These are phyloP conservation scores for Lobophora halterata DNA, from an alignment of 2,888 invertebrate genomes.

Conservation along the genomic window DNA sequence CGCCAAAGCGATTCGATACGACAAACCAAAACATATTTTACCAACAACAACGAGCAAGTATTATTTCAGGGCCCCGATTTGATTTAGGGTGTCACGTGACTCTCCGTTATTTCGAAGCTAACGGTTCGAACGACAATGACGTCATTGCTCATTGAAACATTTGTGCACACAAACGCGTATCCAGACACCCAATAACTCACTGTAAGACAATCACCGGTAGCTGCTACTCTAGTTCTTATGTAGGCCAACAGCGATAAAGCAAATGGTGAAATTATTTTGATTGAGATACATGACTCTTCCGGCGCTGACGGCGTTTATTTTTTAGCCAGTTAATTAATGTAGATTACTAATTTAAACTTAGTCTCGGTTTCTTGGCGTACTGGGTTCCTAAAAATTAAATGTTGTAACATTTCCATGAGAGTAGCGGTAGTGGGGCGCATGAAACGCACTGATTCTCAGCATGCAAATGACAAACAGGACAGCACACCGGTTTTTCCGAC, in stretches of 20 bases:
- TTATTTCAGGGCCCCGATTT: slow-evolving; percentile 4
- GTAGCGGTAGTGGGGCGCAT: slow-evolving; percentile 33
- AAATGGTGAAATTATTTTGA: slow-evolving; percentile 33
- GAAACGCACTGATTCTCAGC: slow-evolving; percentile 38
- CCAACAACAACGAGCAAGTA: neutral
- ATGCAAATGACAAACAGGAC: slow-evolving; percentile 44
- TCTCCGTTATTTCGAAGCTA: slow-evolving; percentile 47
- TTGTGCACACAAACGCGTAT: slow-evolving; percentile 49
- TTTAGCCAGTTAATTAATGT: slow-evolving; percentile 33
- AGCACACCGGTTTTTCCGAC: too few species aligned
- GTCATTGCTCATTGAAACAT: slow-evolving; percentile 46
- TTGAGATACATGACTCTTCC: slow-evolving; percentile 38
- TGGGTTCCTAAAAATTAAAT: slow-evolving; percentile 6
- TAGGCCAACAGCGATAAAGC: slow-evolving; percentile 32
- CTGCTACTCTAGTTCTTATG: slow-evolving; percentile 28
- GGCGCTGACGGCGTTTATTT: slow-evolving; percentile 29
- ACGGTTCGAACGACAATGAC: slow-evolving; percentile 40
- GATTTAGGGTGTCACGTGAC: slow-evolving; percentile 34
- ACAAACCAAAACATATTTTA: neutral
- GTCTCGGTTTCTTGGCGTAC: slow-evolving; percentile 3
- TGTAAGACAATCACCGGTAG: slow-evolving; percentile 36
- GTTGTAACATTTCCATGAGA: slow-evolving; percentile 22
- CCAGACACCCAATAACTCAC: slow-evolving; percentile 41
- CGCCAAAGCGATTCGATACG: neutral
- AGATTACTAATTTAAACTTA: slow-evolving; percentile 5